A percentile compares a stretch with the other conserved stretches of the same genome.
Evolutionary conservation across 2,888 invertebrate species (phyloP).

Genomic region (Platycnemis pennipes): DNA sequence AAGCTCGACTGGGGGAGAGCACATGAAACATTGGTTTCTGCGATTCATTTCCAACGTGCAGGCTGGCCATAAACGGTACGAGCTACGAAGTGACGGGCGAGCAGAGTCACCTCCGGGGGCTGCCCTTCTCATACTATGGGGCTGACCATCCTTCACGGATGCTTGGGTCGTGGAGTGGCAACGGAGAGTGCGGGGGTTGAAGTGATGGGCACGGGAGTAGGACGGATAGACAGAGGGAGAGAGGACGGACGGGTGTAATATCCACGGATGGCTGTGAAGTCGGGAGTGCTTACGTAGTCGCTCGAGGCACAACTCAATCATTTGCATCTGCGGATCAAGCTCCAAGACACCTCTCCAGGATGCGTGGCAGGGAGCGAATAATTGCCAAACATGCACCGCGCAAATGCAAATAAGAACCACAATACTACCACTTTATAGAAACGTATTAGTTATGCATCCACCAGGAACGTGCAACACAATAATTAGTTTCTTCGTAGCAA

Average conservation of each 20-base stretch:
- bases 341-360: no score
- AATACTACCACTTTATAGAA: no score
- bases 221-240: background rate
- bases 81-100: background rate
- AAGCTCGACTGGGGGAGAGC: background rate
- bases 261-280: background rate
- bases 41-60: background rate
- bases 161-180: background rate
- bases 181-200: background rate
- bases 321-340: no score
- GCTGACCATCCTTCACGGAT: background rate
- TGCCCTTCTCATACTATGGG: background rate
- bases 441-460: no score
- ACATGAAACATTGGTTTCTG: background rate
- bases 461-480: no score
- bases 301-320: background rate
- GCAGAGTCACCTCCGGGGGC: background rate
- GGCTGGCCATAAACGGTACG: background rate
- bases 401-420: no score
- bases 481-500: no score
- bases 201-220: background rate
- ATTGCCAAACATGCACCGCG: no score
- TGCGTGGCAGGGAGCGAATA: no score
- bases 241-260: background rate
- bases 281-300: background rate